phyloP scores from a whole-genome alignment of 2,888 invertebrate species.

The Dermolepida albohirtum region DNA sequence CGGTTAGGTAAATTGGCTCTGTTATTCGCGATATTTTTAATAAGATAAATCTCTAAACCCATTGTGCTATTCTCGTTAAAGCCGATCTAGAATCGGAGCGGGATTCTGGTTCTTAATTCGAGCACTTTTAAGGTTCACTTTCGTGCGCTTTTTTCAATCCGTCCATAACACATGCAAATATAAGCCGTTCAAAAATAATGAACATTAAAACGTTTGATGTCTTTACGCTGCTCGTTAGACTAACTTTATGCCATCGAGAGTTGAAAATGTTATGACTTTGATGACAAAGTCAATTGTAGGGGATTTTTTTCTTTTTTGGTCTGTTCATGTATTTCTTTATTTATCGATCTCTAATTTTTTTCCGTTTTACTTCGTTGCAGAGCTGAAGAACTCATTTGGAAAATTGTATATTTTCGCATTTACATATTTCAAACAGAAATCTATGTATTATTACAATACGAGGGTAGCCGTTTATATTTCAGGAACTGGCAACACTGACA shows the following conservation, averaged over 20 bases:
- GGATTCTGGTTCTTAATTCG: constrained; percentile 43
- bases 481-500: too few species aligned
- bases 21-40: constrained; percentile 64
- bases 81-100: constrained; percentile 49
- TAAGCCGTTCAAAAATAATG: constrained; percentile 62
- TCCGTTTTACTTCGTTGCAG: neutral
- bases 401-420: too few species aligned
- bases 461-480: too few species aligned
- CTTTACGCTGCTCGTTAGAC: constrained; percentile 49
- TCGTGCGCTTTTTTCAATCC: constrained; percentile 46
- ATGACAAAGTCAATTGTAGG: constrained; percentile 36
- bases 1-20: constrained; percentile 64
- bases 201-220: constrained; percentile 64
- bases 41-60: constrained; percentile 62
- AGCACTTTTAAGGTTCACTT: constrained; percentile 45
- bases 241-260: constrained; percentile 34
- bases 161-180: constrained; percentile 60
- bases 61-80: constrained; percentile 62
- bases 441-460: too few species aligned
- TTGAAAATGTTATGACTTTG: constrained; percentile 37
- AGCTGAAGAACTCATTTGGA: too few species aligned
- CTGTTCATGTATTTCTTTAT: constrained; percentile 19
- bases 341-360: constrained; percentile 27
- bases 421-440: too few species aligned
- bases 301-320: constrained; percentile 1